Percentiles rank a stretch among this genome's conserved stretches.
Evolutionary conservation across 2,113 vertebrate species (phyloP).

Genomic region (Brachyhypopomus gauderio): DNA sequence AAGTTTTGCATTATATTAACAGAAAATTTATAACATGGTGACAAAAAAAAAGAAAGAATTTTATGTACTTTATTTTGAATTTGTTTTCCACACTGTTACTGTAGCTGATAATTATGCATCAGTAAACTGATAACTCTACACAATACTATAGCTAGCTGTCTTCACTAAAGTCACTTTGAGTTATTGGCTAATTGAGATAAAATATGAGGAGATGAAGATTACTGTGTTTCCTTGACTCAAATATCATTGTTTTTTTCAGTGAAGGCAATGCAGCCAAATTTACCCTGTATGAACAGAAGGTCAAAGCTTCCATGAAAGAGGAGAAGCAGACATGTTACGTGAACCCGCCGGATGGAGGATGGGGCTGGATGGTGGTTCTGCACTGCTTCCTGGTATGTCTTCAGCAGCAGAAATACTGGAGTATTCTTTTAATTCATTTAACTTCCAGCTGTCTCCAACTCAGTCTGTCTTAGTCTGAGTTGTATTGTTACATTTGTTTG

Average conservation of each 20-base stretch:
- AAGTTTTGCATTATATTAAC: not conserved
- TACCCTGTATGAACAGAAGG: slow-evolving; percentile 60
- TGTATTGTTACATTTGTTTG: not conserved
- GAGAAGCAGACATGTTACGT: slow-evolving; percentile 61
- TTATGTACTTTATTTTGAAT: too few relatives aligned
- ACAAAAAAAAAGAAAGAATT: too few relatives aligned
- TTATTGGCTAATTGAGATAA: not conserved
- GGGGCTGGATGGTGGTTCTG: slow-evolving; percentile 91
- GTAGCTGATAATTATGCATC: too few relatives aligned
- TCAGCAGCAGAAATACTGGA: not conserved
- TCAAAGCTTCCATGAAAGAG: slow-evolving; percentile 58
- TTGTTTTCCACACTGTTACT: not conserved
- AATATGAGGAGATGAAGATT: slow-evolving; percentile 2
- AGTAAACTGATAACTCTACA: not conserved
- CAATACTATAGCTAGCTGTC: not conserved
- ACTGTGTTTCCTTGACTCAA: not conserved
- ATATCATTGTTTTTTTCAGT: slow-evolving; percentile 44
- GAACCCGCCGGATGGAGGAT: slow-evolving; percentile 76
- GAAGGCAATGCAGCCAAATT: slow-evolving; percentile 67
- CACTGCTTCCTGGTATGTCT: slow-evolving; percentile 90
- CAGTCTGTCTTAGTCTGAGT: not conserved
- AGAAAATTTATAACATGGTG: slow-evolving; percentile 19
- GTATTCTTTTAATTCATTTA: too few relatives aligned
- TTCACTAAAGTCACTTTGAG: not conserved
- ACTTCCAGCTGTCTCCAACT: too few relatives aligned